Evolutionary conservation across 2,888 invertebrate species (phyloP).

Genomic region (Actias luna): DNA sequence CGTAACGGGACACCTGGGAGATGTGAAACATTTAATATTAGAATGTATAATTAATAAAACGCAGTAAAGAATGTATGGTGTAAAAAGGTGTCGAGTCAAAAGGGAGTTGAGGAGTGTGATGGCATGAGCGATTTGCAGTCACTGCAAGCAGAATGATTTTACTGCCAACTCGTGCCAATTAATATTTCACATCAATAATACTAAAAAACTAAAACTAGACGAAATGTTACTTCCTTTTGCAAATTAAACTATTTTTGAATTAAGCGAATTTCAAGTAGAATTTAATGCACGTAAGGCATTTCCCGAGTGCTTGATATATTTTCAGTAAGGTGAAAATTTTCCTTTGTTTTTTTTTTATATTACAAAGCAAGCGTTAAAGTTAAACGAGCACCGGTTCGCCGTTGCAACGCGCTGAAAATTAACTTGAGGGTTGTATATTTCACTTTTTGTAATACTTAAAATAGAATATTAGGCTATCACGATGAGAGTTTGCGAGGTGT

Average conservation of each 20-base stretch:
- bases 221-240: not conserved
- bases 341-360: slow-evolving; percentile 48
- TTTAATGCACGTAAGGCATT: slow-evolving; percentile 16
- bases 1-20: too few species aligned
- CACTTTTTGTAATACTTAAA: not conserved
- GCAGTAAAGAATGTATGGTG: too few species aligned
- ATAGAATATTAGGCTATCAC: not conserved
- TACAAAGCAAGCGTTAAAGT: slow-evolving; percentile 34
- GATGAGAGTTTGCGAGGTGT: not conserved
- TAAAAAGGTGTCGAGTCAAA: too few species aligned
- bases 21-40: too few species aligned
- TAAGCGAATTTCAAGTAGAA: slow-evolving; percentile 15
- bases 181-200: not conserved
- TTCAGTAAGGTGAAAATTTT: slow-evolving; percentile 29
- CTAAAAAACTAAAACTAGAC: not conserved
- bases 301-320: slow-evolving; percentile 18
- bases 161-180: too few species aligned
- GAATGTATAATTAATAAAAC: too few species aligned
- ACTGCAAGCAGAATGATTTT: too few species aligned
- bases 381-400: slow-evolving; percentile 37
- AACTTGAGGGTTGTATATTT: not conserved
- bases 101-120: too few species aligned
- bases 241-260: slow-evolving; percentile 18
- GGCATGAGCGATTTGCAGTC: too few species aligned
- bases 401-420: slow-evolving; percentile 32